Percentiles rank a stretch among this genome's conserved stretches.
Conservation (phyloP, 1,140 invertebrate species). For the Grapholita molesta region DNA sequence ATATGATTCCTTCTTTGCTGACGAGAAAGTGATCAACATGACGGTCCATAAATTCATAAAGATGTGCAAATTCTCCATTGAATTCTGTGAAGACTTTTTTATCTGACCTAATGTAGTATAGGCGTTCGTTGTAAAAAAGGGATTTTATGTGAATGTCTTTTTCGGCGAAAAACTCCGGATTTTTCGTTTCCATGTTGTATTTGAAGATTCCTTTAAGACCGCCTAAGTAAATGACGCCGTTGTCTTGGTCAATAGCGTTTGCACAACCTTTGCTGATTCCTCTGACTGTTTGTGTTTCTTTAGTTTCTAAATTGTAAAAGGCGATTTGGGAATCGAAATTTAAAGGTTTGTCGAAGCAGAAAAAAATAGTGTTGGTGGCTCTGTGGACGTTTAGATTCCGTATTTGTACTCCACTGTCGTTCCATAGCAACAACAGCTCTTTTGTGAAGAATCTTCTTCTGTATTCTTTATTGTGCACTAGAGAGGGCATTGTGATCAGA, state of each 20-base stretch:
- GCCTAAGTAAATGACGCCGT: conserved; percentile 54
- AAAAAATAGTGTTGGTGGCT: conserved; percentile 45
- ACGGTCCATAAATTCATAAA: conserved; percentile 51
- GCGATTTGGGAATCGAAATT: conserved; percentile 56
- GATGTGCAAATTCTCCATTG: conserved; percentile 44
- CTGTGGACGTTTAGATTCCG: conserved; percentile 54
- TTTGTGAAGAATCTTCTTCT: background rate
- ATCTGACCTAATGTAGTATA: conserved; percentile 58
- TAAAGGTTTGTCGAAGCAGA: conserved; percentile 49
- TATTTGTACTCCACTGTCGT: conserved; percentile 41
- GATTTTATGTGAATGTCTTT: conserved; percentile 53
- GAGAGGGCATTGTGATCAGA: background rate
- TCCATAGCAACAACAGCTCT: conserved; percentile 27
- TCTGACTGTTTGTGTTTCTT: conserved; percentile 42
- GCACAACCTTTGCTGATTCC: conserved; percentile 55
- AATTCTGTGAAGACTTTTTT: conserved; percentile 51
- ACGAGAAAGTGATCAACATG: conserved; percentile 54
- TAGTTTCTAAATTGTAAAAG: conserved; percentile 42
- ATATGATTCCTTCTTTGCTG: conserved; percentile 37
- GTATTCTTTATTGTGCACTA: background rate
- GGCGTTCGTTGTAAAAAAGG: conserved; percentile 43
- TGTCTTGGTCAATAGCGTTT: conserved; percentile 46
- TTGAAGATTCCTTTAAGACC: conserved; percentile 59
- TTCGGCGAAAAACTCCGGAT: conserved; percentile 51
- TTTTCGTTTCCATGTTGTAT: conserved; percentile 51